A percentile compares a stretch with the other conserved stretches of the same genome.
These are phyloP conservation scores for Microctonus hyperodae DNA, from an alignment of 2,888 invertebrate species.

Conservation along the genomic window DNA sequence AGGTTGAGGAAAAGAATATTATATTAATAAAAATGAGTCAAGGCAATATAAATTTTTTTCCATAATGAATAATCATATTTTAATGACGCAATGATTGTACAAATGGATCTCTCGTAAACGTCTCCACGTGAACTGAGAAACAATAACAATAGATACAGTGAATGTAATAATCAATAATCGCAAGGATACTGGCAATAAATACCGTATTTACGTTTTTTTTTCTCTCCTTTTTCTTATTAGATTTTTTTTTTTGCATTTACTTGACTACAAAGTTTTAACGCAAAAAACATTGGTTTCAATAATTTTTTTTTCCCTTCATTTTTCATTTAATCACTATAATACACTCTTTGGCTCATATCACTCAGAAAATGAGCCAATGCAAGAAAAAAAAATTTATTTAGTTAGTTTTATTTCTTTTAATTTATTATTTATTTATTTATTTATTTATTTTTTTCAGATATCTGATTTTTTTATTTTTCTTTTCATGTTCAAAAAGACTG, in stretches of 20 bases:
- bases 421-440: slow-evolving; percentile 18
- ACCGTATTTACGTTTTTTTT: slow-evolving; percentile 33
- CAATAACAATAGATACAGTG: slow-evolving; percentile 61
- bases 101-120: slow-evolving; percentile 62
- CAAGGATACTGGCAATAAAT: slow-evolving; percentile 45
- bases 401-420: slow-evolving; percentile 23
- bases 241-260: slow-evolving; percentile 2
- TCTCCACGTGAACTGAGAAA: slow-evolving; percentile 59
- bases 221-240: slow-evolving; percentile 16
- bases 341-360: slow-evolving; percentile 40
- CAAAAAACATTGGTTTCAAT: slow-evolving; percentile 37
- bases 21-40: neutral
- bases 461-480: slow-evolving; percentile 25
- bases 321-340: slow-evolving; percentile 43
- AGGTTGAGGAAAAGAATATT: neutral
- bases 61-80: slow-evolving; percentile 63
- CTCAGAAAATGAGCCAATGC: slow-evolving; percentile 42
- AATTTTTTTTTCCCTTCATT: slow-evolving; percentile 21
- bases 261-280: slow-evolving; percentile 37
- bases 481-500: slow-evolving; percentile 40
- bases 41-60: slow-evolving; percentile 34
- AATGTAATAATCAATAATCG: slow-evolving; percentile 56
- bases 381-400: slow-evolving; percentile 35
- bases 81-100: slow-evolving; percentile 64
- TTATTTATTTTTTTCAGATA: slow-evolving; percentile 26